Base-by-base conservation (phyloP, 1,140 invertebrate species). In the Brachionus rotundiformis region DNA sequence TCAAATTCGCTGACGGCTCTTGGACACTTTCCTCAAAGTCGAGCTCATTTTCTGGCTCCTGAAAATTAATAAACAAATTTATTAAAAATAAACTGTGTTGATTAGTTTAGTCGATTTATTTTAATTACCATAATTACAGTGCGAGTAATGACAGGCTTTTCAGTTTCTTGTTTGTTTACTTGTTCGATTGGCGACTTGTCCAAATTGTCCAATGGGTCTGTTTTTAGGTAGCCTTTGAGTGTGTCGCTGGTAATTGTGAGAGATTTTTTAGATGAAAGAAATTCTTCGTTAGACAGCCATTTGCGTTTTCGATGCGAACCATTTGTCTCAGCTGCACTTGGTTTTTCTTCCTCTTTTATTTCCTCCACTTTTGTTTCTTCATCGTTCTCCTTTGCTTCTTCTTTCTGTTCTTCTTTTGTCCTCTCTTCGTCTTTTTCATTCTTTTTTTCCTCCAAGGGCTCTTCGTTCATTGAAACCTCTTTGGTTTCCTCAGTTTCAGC, bases 11-110 rank as follows among this genome's bases (percentile, higher is more conserved):
- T 11, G 71, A 25, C 11, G 10, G 8, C 36, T 77, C 44, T 47
- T 49, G 49, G n/a, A 19, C 29, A 41, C 25, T 79, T 16, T 79
- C 76, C 27, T 79, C 76, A 41, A 59, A 79, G 25, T 59, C 59
- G 7, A 79, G 13, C 33, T 79, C 76, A 27, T 54, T 54, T 54
- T 54, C 39, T 25, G 19, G 68, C 8, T 73, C 41, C 68, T 23
- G n/a, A n/a, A n/a, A 23, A 25, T 63, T 0, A 61, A 61, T 5
- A 29, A 63, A 29, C 11, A 25, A 63, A 63, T 3, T 63, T 6
- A 1, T 8, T 27, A 10, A 10, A 31, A 63, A 25, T 11, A 10
- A 63, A 25, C 8, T 7, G 10, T 63, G 8, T 63, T 63, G n/a
- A n/a, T n/a, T n/a, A n/a, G n/a, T 41, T 41, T 13, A 0, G 10